Evolutionary conservation across 2,113 vertebrate species (phyloP).

Genomic region (Callipepla californica): DNA sequence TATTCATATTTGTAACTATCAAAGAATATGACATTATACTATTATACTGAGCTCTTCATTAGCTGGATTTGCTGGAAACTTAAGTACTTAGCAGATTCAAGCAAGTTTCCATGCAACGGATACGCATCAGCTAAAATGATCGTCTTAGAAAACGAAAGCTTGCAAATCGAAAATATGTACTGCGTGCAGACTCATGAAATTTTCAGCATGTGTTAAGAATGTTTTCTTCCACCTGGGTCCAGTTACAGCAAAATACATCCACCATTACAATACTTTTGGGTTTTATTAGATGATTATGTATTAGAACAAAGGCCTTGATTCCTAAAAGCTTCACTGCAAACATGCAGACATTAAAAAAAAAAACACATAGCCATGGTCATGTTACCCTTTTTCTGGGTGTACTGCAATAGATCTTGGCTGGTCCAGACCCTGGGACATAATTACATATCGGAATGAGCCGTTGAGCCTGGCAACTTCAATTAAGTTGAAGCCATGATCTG

Average conservation of each 20-base stretch:
- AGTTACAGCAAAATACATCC: not conserved
- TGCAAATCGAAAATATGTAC: not conserved
- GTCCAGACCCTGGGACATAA: constrained; percentile 94
- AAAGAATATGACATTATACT: not conserved
- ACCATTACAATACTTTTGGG: not conserved
- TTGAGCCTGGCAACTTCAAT: constrained; percentile 95
- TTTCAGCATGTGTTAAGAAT: not conserved
- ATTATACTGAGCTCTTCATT: not conserved
- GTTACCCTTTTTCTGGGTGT: constrained; percentile 91
- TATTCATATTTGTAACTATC: not conserved
- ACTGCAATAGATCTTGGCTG: constrained; percentile 94
- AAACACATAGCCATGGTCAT: not conserved
- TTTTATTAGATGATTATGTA: not conserved
- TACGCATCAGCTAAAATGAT: rapidly evolving
- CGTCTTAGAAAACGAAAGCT: not conserved
- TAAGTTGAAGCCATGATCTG: constrained; percentile 96
- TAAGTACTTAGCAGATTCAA: not conserved
- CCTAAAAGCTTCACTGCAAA: not conserved
- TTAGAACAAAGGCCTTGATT: not conserved
- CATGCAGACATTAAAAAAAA: not conserved
- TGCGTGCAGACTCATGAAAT: not conserved
- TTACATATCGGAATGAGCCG: constrained; percentile 93
- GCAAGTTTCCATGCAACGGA: rapidly evolving
- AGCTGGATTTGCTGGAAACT: not conserved
- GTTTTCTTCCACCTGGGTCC: not conserved